Conservation (phyloP, 2,113 vertebrate species). For the Tachysurus vachellii region DNA sequence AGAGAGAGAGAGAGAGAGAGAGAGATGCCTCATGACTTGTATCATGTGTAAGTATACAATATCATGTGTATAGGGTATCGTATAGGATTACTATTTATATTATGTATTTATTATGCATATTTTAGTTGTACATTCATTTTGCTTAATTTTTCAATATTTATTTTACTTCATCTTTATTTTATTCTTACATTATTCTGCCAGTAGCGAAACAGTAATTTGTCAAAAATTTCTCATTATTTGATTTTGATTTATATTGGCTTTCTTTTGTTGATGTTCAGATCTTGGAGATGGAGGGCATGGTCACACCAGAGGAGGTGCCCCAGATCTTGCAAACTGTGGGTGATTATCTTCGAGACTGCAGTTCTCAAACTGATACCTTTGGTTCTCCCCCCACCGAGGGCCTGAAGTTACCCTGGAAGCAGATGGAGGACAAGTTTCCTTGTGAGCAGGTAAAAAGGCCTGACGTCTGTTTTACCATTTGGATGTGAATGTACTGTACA, state of each 20-base stretch:
- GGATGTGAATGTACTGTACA: too few species aligned
- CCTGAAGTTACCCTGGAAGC: slow-evolving; percentile 43
- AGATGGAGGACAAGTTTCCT: slow-evolving; percentile 43
- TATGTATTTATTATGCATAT: background rate
- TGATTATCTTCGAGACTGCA: slow-evolving; percentile 64
- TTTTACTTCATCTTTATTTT: background rate
- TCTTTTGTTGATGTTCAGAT: slow-evolving; percentile 60
- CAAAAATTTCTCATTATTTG: background rate
- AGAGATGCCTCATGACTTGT: too few species aligned
- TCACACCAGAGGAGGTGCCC: slow-evolving; percentile 69
- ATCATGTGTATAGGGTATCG: background rate
- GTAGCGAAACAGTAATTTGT: background rate
- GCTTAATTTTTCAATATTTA: background rate
- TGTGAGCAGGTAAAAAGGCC: slow-evolving; percentile 55
- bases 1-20: too few species aligned
- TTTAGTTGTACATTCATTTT: background rate
- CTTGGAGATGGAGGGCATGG: slow-evolving; percentile 70
- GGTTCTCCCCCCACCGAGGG: slow-evolving; percentile 51
- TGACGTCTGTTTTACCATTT: background rate
- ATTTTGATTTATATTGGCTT: background rate
- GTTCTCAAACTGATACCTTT: slow-evolving; percentile 62
- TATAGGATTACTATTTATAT: background rate
- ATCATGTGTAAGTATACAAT: too few species aligned
- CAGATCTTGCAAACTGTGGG: slow-evolving; percentile 66
- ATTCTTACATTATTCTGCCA: background rate